Evolutionary conservation across 2,888 invertebrate species (phyloP).

Genomic region (Pasiphila rectangulata): DNA sequence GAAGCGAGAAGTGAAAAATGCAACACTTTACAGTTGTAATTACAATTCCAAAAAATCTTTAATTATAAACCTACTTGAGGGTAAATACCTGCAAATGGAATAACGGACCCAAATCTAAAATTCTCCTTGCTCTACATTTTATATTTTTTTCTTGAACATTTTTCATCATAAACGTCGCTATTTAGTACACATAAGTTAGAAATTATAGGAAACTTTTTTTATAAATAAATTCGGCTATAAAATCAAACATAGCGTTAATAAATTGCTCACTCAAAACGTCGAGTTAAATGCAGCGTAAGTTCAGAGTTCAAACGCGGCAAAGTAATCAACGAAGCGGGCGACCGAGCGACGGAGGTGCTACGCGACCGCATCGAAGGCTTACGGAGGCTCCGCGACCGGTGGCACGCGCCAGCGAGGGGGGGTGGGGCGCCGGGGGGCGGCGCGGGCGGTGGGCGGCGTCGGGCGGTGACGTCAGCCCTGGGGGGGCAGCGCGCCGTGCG

Average conservation of each 20-base stretch:
- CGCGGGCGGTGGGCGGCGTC: slow-evolving; percentile 74
- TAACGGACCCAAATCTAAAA: too few relatives aligned
- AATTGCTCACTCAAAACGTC: slow-evolving; percentile 23
- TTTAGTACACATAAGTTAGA: neutral
- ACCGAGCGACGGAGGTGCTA: slow-evolving; percentile 26
- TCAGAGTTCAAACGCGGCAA: slow-evolving; percentile 24
- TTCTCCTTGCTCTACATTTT: too few relatives aligned
- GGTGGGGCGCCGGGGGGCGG: slow-evolving; percentile 54
- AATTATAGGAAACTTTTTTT: neutral
- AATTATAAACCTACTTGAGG: too few relatives aligned
- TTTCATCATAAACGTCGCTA: neutral
- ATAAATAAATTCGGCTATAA: neutral
- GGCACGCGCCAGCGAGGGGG: slow-evolving; percentile 44
- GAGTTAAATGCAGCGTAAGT: slow-evolving; percentile 16
- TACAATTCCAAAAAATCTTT: too few relatives aligned
- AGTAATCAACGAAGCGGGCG: slow-evolving; percentile 25
- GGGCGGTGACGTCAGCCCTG: slow-evolving; percentile 72
- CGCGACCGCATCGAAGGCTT: slow-evolving; percentile 36
- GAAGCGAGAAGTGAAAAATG: too few relatives aligned
- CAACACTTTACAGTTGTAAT: too few relatives aligned
- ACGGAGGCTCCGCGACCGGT: slow-evolving; percentile 46
- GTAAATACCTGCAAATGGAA: too few relatives aligned
- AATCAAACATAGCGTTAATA: slow-evolving; percentile 15
- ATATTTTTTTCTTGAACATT: too few relatives aligned
- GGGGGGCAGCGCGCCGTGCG: slow-evolving; percentile 64